These are phyloP conservation scores for Maconellicoccus hirsutus DNA, from an alignment of 1,140 invertebrate species.

Conservation along the genomic window DNA sequence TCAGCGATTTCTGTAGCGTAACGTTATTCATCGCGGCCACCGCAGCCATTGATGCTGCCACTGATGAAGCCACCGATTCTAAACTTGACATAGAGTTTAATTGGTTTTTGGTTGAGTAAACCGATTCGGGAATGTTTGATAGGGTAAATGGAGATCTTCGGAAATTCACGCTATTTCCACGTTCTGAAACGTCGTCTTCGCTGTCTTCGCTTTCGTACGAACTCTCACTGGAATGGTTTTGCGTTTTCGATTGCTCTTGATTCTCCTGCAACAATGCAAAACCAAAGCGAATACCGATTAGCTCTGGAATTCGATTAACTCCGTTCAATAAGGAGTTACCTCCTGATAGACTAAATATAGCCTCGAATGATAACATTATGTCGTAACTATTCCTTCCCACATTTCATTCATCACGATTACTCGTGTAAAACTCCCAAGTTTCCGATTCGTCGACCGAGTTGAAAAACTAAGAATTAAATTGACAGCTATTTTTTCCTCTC, in stretches of 20 bases:
- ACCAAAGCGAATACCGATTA: not conserved
- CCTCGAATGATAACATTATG: no score
- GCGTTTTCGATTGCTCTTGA: slow-evolving; percentile 18
- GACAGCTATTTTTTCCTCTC: no score
- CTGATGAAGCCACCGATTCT: slow-evolving; percentile 20
- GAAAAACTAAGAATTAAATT: no score
- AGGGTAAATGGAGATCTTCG: not conserved
- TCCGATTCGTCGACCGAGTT: no score
- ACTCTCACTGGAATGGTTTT: slow-evolving; percentile 18
- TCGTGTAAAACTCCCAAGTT: no score
- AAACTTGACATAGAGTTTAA: slow-evolving; percentile 16
- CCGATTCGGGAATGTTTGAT: not conserved
- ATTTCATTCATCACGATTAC: no score
- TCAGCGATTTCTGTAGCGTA: slow-evolving; percentile 1
- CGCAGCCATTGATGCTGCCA: slow-evolving; percentile 24
- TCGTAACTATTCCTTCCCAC: no score
- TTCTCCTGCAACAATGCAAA: slow-evolving; percentile 8
- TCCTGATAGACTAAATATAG: no score
- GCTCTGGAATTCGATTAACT: no score
- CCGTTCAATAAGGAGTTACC: no score
- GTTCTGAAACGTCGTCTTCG: not conserved
- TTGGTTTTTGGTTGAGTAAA: slow-evolving; percentile 13
- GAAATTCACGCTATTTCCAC: not conserved
- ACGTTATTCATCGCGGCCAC: slow-evolving; percentile 24
- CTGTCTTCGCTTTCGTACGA: slow-evolving; percentile 18